These are phyloP conservation scores for Druon quercuslanigerum DNA, from an alignment of 1,140 invertebrate species.

Conservation along the genomic window DNA sequence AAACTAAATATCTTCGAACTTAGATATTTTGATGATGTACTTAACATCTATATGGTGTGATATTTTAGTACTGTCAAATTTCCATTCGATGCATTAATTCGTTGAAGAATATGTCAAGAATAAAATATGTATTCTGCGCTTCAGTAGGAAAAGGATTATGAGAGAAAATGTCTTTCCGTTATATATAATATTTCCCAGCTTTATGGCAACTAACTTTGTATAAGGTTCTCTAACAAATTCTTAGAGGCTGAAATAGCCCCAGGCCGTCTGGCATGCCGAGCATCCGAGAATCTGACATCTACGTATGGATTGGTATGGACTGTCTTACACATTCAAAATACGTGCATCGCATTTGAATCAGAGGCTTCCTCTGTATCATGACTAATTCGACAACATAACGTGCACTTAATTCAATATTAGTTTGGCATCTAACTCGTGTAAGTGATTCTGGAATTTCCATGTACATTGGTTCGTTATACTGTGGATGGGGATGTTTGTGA, in stretches of 20 bases:
- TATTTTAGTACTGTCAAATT: too few relatives aligned
- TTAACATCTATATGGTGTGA: not conserved
- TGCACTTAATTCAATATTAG: too few relatives aligned
- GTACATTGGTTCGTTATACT: too few relatives aligned
- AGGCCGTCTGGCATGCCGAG: not conserved
- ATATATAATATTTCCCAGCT: not conserved
- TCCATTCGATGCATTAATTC: too few relatives aligned
- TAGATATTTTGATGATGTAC: not conserved
- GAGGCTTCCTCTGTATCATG: not conserved
- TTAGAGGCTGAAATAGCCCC: not conserved
- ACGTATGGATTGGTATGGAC: not conserved
- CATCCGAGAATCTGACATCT: conserved; percentile 4
- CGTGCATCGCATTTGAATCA: not conserved
- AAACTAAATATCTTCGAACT: not conserved
- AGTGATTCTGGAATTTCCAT: too few relatives aligned
- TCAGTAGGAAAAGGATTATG: too few relatives aligned
- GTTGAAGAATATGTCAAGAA: too few relatives aligned
- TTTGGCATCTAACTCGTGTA: too few relatives aligned
- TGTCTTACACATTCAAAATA: not conserved
- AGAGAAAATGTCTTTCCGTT: too few relatives aligned
- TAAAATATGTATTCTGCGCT: too few relatives aligned
- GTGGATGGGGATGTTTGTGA: too few relatives aligned
- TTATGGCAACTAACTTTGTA: not conserved
- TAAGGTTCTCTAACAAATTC: not conserved
- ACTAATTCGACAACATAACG: not conserved